phyloP scores from a whole-genome alignment of 1,140 invertebrate species.

The Drosophila nigromelanica region DNA sequence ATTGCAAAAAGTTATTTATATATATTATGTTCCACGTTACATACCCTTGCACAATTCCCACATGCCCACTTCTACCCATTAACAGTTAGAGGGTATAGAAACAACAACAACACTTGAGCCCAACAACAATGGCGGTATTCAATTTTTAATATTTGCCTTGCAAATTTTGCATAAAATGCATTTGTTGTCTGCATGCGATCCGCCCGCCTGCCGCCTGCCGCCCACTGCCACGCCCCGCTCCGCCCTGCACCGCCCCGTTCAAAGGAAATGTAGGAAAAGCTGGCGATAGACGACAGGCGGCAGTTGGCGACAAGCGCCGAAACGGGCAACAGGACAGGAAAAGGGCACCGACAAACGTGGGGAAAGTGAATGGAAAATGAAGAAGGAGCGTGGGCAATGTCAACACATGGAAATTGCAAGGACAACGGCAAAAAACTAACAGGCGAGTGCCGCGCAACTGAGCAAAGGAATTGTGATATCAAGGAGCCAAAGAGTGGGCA shows the following conservation, averaged over 20 bases:
- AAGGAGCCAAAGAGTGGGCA: not conserved
- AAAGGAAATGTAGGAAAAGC: slow-evolving; percentile 10
- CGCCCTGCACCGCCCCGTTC: not conserved
- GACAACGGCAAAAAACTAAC: slow-evolving; percentile 48
- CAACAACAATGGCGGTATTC: slow-evolving; percentile 70
- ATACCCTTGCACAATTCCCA: too few relatives aligned
- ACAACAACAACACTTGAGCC: slow-evolving; percentile 25
- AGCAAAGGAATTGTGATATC: slow-evolving; percentile 1
- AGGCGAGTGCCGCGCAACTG: slow-evolving; percentile 1
- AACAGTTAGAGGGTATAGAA: not conserved
- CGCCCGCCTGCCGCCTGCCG: not conserved
- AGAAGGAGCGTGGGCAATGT: slow-evolving; percentile 68
- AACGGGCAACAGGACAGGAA: slow-evolving; percentile 62
- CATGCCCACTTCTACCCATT: not conserved
- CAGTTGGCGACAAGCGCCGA: slow-evolving; percentile 37
- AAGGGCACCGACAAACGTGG: slow-evolving; percentile 46
- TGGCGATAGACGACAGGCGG: slow-evolving; percentile 9
- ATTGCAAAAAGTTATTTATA: too few relatives aligned
- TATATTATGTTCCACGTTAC: too few relatives aligned
- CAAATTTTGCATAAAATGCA: slow-evolving; percentile 79
- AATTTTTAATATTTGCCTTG: slow-evolving; percentile 82
- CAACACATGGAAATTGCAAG: slow-evolving; percentile 80
- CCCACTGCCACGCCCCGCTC: not conserved
- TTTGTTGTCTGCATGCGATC: slow-evolving; percentile 70
- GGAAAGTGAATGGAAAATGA: slow-evolving; percentile 62